phyloP scores from a whole-genome alignment of 2,797 vertebrate species.

The Pampus argenteus region DNA sequence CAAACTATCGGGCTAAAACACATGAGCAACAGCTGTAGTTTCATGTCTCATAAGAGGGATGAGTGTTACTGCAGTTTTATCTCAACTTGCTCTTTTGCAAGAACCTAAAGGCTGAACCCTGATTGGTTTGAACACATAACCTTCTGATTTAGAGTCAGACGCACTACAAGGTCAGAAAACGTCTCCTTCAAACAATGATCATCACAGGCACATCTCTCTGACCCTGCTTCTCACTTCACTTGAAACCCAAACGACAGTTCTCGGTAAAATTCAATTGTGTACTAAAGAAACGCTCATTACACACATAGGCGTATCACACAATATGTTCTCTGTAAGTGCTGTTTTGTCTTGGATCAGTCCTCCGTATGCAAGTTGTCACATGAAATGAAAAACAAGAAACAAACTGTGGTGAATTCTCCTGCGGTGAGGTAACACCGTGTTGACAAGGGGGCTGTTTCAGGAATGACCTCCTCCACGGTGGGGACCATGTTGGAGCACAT shows the following conservation, averaged over 20 bases:
- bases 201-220: no score
- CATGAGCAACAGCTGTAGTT: neutral
- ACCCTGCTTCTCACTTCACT: no score
- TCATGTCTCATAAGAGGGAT: neutral
- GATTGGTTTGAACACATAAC: neutral
- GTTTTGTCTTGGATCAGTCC: neutral
- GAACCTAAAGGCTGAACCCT: neutral
- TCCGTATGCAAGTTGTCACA: neutral
- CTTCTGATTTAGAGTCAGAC: slow-evolving; percentile 2
- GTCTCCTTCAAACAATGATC: neutral
- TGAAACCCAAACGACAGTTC: no score
- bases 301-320: no score
- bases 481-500: slow-evolving; percentile 43
- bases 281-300: no score
- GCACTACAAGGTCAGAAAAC: neutral
- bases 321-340: neutral
- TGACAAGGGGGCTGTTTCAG: slow-evolving; percentile 40
- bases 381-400: neutral
- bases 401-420: slow-evolving; percentile 22
- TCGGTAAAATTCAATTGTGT: no score
- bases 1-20: neutral
- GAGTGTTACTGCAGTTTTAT: neutral
- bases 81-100: neutral
- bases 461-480: slow-evolving; percentile 29
- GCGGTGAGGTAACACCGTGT: slow-evolving; percentile 37